These are phyloP conservation scores for Coturnix japonica DNA, from an alignment of 2,113 vertebrate species.

Conservation along the genomic window DNA sequence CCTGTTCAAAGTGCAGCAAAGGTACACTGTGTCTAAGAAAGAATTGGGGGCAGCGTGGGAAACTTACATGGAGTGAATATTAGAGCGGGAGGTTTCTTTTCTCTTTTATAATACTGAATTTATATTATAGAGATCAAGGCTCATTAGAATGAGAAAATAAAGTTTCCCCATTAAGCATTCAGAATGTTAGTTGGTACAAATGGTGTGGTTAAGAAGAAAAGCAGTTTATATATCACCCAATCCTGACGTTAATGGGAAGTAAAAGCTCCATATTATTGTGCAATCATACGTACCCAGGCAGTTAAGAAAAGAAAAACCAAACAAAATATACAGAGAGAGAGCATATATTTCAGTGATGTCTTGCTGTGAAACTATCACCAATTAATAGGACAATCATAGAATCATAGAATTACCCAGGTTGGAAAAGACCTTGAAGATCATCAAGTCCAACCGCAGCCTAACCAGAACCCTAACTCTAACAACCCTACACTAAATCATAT, in stretches of 20 bases:
- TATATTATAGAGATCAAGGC: not conserved
- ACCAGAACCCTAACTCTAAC: too few relatives aligned
- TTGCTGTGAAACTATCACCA: not conserved
- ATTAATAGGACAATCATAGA: too few relatives aligned
- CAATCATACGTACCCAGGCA: conserved; percentile 10
- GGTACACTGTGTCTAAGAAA: not conserved
- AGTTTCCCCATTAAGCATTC: not conserved
- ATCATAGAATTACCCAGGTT: too few relatives aligned
- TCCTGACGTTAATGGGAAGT: not conserved
- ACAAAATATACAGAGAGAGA: not conserved
- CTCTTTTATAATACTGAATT: not conserved
- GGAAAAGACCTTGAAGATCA: too few relatives aligned
- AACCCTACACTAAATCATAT: too few relatives aligned
- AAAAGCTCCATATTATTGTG: conserved; percentile 5
- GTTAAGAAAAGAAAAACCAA: not conserved
- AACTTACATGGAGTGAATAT: not conserved
- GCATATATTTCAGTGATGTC: not conserved
- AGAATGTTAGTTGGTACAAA: not conserved
- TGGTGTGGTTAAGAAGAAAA: not conserved
- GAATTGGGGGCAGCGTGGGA: not conserved
- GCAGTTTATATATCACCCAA: not conserved
- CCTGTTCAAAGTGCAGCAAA: not conserved
- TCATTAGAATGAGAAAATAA: not conserved
- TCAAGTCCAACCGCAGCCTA: too few relatives aligned
- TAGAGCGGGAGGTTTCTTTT: not conserved